Evolutionary conservation across 2,888 invertebrate species (phyloP), one percentile per base, ranked within the genome.

Genomic region (Drosophila colorata): DNA sequence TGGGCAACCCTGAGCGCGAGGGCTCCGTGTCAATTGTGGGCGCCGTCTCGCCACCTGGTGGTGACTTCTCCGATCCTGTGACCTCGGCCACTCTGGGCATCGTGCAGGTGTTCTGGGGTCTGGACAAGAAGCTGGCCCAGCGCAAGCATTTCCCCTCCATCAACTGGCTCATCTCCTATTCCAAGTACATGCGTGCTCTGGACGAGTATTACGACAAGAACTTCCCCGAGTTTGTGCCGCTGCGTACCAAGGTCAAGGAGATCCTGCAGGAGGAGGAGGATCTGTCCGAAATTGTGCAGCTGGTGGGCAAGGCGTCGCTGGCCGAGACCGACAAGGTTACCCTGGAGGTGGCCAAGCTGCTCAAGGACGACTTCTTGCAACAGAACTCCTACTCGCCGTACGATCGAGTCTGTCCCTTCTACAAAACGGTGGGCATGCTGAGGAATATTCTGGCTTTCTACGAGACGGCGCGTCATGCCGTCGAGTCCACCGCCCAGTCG

Each of bases 61-160:
- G 99, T 93, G 99, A 99, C 93, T 99, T 99, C 95, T 99, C 99
- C 13, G 99, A 99, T 95, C 99, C 99, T 38, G 99, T 99, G 53
- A 99, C 99, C 4, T 98, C 99, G 0, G 99, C 99, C 65, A 99
- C 99, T 2, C 95, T 99, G 64, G 97, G 98, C 93, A 99, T 99
- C 92, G 99, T 99, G 57, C 99, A 99, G 93, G 99, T 99, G 92
- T 99, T 99, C 94, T 99, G 99, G 99, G 99, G 99, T 44, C 93
- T 99, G 89, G 99, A 99, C 93, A 99, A 99, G 93, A 99, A 99
- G 92, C 94, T 99, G 65, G 99, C 99, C 0, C 99, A 99, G 93
- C 95, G 99, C 80, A 99, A 99, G 93, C 99, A 99, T 93, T 99
- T 99, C 95, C 99, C 99, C 57, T 98, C 99, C 78, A 98, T 99